These are phyloP conservation scores for Agapornis canus DNA, from an alignment of 2,797 vertebrate species.

Conservation along the genomic window DNA sequence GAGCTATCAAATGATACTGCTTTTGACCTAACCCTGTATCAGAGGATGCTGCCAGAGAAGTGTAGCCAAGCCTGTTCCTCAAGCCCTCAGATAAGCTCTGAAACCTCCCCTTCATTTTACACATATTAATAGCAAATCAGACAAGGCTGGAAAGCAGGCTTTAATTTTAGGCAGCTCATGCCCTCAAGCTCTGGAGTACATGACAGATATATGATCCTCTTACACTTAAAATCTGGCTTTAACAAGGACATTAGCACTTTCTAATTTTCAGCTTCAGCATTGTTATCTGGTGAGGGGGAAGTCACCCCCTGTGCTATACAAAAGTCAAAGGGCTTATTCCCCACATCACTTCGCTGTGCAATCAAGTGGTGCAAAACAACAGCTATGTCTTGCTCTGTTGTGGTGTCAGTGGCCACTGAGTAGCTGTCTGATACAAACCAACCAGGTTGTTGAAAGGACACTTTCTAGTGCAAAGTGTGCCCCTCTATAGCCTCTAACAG, in stretches of 20 bases:
- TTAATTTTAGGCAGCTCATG: conserved; percentile 24
- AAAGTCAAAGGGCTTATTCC: not conserved
- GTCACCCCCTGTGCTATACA: not conserved
- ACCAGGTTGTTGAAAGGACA: not conserved
- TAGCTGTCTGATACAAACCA: not conserved
- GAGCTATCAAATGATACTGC: not conserved
- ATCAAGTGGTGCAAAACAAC: not conserved
- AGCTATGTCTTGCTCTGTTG: not conserved
- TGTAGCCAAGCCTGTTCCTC: conserved; percentile 3
- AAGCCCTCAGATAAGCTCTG: not conserved
- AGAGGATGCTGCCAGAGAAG: conserved; percentile 26
- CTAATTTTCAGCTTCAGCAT: not conserved
- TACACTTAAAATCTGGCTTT: not conserved
- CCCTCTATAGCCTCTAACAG: not conserved
- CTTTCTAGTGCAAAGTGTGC: not conserved
- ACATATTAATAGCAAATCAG: conserved; percentile 18
- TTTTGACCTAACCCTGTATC: not conserved
- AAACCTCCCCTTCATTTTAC: conserved; percentile 28
- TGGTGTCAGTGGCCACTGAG: not conserved
- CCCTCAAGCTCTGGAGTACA: not conserved
- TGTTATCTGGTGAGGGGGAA: not conserved
- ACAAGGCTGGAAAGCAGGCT: conserved; percentile 8
- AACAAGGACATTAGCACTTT: not conserved
- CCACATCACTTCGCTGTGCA: not conserved
- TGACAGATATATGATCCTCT: not conserved